Percentiles rank a stretch among this genome's conserved stretches.
Evolutionary conservation across 1,140 invertebrate species (phyloP).

Genomic region (Eupristina koningsbergeri): DNA sequence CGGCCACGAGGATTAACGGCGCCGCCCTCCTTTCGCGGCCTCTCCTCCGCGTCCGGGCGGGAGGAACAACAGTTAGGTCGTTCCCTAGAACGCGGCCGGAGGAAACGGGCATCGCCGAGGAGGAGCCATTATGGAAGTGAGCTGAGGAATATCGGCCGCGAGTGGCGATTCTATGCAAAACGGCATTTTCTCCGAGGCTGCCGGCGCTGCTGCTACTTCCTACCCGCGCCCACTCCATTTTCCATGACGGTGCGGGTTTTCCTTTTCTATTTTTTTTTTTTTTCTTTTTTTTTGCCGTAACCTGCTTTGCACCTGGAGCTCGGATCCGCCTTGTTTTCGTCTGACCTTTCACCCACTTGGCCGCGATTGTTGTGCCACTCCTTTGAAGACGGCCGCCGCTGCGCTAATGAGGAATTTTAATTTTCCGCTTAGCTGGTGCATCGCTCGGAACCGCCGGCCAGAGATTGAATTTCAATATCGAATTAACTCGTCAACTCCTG

Average conservation of each 20-base stretch:
- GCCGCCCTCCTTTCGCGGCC: conserved; percentile 46
- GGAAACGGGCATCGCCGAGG: not conserved
- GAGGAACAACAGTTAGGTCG: conserved; percentile 47
- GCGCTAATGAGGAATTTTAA: not conserved
- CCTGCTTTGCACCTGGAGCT: too few species aligned
- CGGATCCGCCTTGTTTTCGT: too few species aligned
- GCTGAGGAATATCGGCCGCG: conserved; percentile 1
- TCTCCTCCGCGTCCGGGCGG: not conserved
- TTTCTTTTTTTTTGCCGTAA: too few species aligned
- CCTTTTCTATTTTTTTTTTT: too few species aligned
- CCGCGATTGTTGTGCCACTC: not conserved
- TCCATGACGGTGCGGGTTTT: too few species aligned
- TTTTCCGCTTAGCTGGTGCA: not conserved
- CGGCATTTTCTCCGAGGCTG: conserved; percentile 37
- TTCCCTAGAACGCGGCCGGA: conserved; percentile 25
- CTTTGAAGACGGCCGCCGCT: not conserved
- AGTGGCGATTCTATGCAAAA: conserved; percentile 45
- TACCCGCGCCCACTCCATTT: not conserved
- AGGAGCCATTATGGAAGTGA: conserved; percentile 31
- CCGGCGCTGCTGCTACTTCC: too few species aligned
- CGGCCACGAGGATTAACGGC: conserved; percentile 31
- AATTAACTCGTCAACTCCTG: too few species aligned
- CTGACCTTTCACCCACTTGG: too few species aligned
- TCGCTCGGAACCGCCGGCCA: too few species aligned
- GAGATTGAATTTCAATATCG: too few species aligned